Conservation (phyloP, 2,797 vertebrate species). For the Pseudochromis fuscus region DNA sequence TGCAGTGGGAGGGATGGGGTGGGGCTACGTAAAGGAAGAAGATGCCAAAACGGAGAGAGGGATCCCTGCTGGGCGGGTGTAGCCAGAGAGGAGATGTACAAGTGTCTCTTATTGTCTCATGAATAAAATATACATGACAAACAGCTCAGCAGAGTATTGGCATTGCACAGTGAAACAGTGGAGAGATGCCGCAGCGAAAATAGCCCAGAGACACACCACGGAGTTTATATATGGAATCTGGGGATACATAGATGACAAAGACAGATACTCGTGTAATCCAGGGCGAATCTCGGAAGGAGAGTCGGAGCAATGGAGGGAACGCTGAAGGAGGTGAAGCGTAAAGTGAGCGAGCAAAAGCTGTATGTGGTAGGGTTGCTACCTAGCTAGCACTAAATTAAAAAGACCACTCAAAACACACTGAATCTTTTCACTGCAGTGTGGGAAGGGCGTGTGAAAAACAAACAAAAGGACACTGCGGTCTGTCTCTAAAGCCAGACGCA, state of each 20-base stretch:
- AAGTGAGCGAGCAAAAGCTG: conserved; percentile 11
- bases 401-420: not conserved
- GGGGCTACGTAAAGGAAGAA: conserved; percentile 23
- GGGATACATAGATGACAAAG: conserved; percentile 14
- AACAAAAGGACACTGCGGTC: not conserved
- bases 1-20: conserved; percentile 27
- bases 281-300: conserved; percentile 16
- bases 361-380: conserved; percentile 25
- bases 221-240: conserved; percentile 45
- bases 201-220: conserved; percentile 28
- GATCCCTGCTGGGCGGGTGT: conserved; percentile 63
- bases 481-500: not conserved
- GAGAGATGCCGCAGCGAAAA: conserved; percentile 48
- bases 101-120: conserved; percentile 72
- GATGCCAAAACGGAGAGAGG: conserved; percentile 56
- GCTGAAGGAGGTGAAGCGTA: not conserved
- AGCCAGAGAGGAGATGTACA: conserved; percentile 65
- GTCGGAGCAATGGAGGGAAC: not conserved
- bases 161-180: conserved; percentile 48
- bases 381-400: conserved; percentile 24
- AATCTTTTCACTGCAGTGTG: not conserved
- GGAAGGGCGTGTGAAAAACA: conserved; percentile 1
- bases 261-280: conserved; percentile 17
- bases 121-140: conserved; percentile 79
- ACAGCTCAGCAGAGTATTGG: conserved; percentile 69